Percentiles rank a stretch among this genome's conserved stretches.
Evolutionary conservation across 2,888 invertebrate genomes (phyloP).

Genomic region (Drosophila pegasa): DNA sequence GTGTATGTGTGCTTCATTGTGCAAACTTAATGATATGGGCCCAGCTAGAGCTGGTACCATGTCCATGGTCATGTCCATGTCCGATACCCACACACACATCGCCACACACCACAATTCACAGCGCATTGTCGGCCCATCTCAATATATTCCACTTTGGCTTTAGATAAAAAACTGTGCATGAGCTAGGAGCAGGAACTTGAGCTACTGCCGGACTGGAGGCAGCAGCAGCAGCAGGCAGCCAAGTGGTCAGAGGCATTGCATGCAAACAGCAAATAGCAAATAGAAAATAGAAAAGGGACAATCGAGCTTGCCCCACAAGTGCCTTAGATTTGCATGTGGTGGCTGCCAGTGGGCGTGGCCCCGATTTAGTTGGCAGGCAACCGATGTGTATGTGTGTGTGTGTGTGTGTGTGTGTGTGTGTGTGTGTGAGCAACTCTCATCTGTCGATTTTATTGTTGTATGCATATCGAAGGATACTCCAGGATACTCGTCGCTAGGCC

Average conservation of each 20-base stretch:
- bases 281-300: constrained; percentile 60
- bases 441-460: constrained; percentile 34
- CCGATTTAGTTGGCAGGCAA: constrained; percentile 34
- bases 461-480: constrained; percentile 54
- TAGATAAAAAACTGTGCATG: constrained; percentile 53
- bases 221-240: constrained; percentile 39
- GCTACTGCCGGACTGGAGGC: constrained; percentile 5
- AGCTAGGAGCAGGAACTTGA: constrained; percentile 6
- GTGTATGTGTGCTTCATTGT: constrained; percentile 49
- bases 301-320: constrained; percentile 61
- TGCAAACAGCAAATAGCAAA: constrained; percentile 53
- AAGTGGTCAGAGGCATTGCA: constrained; percentile 66
- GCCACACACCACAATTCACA: constrained; percentile 46
- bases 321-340: constrained; percentile 64
- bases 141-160: constrained; percentile 61
- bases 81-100: constrained; percentile 28
- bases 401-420: constrained; percentile 19
- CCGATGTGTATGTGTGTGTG: constrained; percentile 11
- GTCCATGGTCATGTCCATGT: constrained; percentile 30
- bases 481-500: constrained; percentile 57
- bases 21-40: constrained; percentile 74
- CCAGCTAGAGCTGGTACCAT: constrained; percentile 36
- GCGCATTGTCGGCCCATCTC: constrained; percentile 58
- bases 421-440: constrained; percentile 16
- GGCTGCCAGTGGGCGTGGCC: constrained; percentile 20